These are phyloP conservation scores for Brenthis ino DNA, from an alignment of 2,888 invertebrate species.

Conservation along the genomic window DNA sequence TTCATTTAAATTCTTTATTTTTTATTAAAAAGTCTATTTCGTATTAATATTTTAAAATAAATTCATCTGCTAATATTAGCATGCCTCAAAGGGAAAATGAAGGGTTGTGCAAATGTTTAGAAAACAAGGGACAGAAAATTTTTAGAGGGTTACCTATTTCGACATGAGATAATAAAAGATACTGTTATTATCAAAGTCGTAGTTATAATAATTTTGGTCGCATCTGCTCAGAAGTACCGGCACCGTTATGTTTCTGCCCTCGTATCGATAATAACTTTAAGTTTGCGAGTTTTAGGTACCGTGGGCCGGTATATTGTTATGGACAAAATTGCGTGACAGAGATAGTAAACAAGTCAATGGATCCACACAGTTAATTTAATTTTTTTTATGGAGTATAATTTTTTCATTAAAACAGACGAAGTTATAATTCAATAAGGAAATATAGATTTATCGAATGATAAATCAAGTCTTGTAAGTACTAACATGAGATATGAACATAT, in stretches of 20 bases:
- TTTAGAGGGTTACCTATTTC: constrained; percentile 20
- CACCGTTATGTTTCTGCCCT: constrained; percentile 40
- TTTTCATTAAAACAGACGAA: no score
- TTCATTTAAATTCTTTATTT: no score
- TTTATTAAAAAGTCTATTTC: no score
- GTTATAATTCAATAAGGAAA: no score
- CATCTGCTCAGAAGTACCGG: constrained; percentile 45
- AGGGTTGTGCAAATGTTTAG: constrained; percentile 5
- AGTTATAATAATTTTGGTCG: constrained; percentile 45
- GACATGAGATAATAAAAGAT: constrained; percentile 44
- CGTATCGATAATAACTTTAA: constrained; percentile 48
- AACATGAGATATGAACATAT: background rate
- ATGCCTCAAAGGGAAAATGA: background rate
- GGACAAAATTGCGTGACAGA: constrained; percentile 30
- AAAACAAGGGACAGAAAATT: constrained; percentile 2
- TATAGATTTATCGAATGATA: no score
- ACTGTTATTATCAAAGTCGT: constrained; percentile 44
- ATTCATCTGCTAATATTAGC: background rate
- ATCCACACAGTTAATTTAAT: background rate
- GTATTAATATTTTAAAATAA: no score
- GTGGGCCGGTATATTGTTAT: constrained; percentile 32
- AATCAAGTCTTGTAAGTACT: no score
- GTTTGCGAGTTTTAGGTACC: constrained; percentile 36
- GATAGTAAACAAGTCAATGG: constrained; percentile 28
- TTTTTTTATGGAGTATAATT: background rate